phyloP scores from a whole-genome alignment of 2,113 vertebrate genomes.

The Steatornis caripensis region DNA sequence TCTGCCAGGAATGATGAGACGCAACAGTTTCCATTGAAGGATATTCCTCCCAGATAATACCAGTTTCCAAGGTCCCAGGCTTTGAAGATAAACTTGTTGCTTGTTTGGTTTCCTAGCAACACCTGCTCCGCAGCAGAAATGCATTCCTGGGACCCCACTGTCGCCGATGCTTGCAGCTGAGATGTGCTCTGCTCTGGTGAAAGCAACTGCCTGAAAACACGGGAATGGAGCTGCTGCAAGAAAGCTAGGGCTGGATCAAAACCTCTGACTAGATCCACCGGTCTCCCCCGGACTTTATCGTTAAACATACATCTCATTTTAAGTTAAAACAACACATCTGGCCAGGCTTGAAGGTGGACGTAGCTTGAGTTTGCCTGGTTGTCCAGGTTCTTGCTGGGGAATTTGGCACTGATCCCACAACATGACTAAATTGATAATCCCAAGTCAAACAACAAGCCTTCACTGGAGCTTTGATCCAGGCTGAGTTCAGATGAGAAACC shows the following conservation, averaged over 20 bases:
- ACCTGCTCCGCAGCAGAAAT: not conserved
- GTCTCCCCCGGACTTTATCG: fast-evolving
- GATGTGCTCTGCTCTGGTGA: not conserved
- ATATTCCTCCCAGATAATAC: conserved; percentile 50
- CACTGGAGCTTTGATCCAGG: not conserved
- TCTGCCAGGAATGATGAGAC: not conserved
- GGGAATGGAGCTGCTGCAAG: not conserved
- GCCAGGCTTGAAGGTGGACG: not conserved
- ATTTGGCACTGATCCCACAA: not conserved
- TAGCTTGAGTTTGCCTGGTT: not conserved
- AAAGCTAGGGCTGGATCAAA: not conserved
- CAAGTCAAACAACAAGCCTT: not conserved
- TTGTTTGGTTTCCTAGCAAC: conserved; percentile 69
- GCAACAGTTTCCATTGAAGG: not conserved
- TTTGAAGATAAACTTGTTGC: conserved; percentile 63
- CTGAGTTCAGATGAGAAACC: not conserved
- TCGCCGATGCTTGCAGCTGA: not conserved
- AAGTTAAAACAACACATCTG: not conserved
- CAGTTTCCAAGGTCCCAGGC: conserved; percentile 45
- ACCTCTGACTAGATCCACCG: not conserved
- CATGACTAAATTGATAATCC: not conserved
- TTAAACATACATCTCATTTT: not conserved
- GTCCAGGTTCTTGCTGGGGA: not conserved
- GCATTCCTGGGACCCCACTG: conserved; percentile 16
- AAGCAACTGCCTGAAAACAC: not conserved